These are phyloP conservation scores for Colistium nudipinnis DNA, from an alignment of 2,113 vertebrate genomes.

Conservation along the genomic window DNA sequence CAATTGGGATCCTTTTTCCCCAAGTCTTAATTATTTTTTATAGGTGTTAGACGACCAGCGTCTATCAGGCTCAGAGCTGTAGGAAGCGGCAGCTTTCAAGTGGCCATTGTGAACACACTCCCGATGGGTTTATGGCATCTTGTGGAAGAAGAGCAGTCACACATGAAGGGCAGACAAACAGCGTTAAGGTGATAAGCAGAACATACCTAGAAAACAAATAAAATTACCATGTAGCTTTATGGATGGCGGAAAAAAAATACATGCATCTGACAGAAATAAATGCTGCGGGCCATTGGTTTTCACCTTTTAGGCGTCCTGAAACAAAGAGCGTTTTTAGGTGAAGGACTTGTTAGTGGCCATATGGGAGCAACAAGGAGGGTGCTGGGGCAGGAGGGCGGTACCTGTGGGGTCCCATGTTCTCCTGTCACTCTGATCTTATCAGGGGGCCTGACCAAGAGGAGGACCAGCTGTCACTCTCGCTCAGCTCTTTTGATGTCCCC, in stretches of 20 bases:
- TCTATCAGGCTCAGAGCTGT: conserved; percentile 62
- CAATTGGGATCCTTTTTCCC: conserved; percentile 21
- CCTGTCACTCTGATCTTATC: conserved; percentile 80
- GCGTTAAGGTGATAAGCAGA: conserved; percentile 39
- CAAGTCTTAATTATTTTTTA: conserved; percentile 58
- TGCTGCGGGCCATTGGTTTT: not conserved
- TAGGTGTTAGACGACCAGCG: conserved; percentile 45
- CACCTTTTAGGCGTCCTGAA: not conserved
- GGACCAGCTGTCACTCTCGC: conserved; percentile 79
- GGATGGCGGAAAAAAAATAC: not conserved
- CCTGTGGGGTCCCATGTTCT: conserved; percentile 70
- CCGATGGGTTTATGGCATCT: conserved; percentile 70
- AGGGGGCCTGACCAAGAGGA: conserved; percentile 75
- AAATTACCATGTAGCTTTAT: not conserved
- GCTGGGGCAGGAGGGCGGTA: conserved; percentile 57
- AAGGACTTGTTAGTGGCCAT: conserved; percentile 68
- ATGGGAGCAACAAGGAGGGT: conserved; percentile 65
- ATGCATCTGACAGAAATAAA: conserved; percentile 1
- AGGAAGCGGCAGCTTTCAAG: conserved; percentile 65
- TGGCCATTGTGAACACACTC: conserved; percentile 56
- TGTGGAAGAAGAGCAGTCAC: conserved; percentile 56
- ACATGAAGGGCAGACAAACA: conserved; percentile 59
- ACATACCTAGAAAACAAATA: conserved; percentile 45
- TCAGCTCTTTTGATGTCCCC: conserved; percentile 74
- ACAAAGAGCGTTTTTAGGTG: conserved; percentile 23